Base-by-base conservation (phyloP, 2,113 vertebrate species). In the Hiodon tergisus region DNA sequence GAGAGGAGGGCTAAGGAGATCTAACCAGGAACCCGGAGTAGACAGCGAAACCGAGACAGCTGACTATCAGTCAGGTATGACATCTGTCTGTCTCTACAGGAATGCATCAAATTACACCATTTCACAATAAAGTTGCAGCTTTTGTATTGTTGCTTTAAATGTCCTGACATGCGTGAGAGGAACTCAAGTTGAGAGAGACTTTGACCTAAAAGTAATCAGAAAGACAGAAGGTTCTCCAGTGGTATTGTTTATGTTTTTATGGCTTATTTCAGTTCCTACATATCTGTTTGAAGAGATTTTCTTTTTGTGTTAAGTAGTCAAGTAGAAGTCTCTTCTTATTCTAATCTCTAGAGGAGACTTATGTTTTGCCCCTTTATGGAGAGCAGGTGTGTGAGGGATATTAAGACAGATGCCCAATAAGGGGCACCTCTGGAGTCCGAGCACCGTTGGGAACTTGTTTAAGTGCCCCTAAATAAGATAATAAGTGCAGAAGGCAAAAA, bases 401-500 rank as follows among this genome's bases (percentile, higher is more conserved):
- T 83, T 83, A 89, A 83, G 83, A 88, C 86, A 80, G 81, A 81
- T 78, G 82, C 81, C 73, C 82, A 79, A 79, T 76, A 82, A 82
- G 85, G 80, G 85, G 88, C 82, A 74, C 83, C 83, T 60, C 11
- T 72, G 63, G 80, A 75, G 85, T 86, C 82, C 81, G 77, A 80
- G 78, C 70, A 89, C 92, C 89, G 92, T 88, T 87, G 89, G 92
- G 89, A 90, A 90, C 88, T 85, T 90, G 87, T 68, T 88, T 92
- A 90, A 91, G 91, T 93, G 94, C 91, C 91, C 89, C 92, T 93
- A 93, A 94, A 93, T 91, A 92, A 92, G 93, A 93, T 93, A 93
- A 93, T 94, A 92, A 92, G 92, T 90, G 84, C 88, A 78, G 84
- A 87, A 89, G 88, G 90, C 88, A 91, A 91, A 90, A 80, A 91